phyloP scores from a whole-genome alignment of 2,888 invertebrate genomes.

The Anoplius nigerrimus region DNA sequence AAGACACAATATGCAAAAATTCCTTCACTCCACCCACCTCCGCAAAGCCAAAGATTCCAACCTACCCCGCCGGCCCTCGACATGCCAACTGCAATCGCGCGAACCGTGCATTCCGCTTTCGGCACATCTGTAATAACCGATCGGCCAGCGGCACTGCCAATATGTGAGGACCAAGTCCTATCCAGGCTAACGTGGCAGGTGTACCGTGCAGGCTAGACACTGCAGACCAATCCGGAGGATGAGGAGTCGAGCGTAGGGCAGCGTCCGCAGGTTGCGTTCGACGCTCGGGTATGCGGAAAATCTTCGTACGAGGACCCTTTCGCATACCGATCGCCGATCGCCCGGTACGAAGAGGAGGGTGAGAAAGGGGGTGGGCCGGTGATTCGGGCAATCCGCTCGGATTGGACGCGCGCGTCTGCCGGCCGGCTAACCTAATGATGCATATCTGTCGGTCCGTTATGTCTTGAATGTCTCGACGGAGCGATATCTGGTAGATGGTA shows the following conservation, averaged over 20 bases:
- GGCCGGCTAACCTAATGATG: constrained; percentile 67
- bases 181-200: too few species aligned
- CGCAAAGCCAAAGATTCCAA: too few species aligned
- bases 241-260: neutral
- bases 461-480: constrained; percentile 69
- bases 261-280: neutral
- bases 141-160: too few species aligned
- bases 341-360: constrained; percentile 17
- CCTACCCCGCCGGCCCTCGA: too few species aligned
- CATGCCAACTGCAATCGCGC: too few species aligned
- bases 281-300: constrained; percentile 56
- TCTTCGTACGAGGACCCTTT: constrained; percentile 59
- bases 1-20: too few species aligned
- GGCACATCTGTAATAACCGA: too few species aligned
- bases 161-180: too few species aligned
- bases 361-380: constrained; percentile 23
- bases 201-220: too few species aligned
- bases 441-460: constrained; percentile 72
- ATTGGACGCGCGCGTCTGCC: constrained; percentile 47
- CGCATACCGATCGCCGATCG: constrained; percentile 58
- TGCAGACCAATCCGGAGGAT: neutral
- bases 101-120: too few species aligned
- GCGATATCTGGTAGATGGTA: constrained; percentile 24
- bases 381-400: constrained; percentile 44
- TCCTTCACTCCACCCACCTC: too few species aligned